Evolutionary conservation across 2,113 vertebrate species (phyloP), one percentile per base, ranked within the genome.

Genomic region (Vulpes ferrilata): DNA sequence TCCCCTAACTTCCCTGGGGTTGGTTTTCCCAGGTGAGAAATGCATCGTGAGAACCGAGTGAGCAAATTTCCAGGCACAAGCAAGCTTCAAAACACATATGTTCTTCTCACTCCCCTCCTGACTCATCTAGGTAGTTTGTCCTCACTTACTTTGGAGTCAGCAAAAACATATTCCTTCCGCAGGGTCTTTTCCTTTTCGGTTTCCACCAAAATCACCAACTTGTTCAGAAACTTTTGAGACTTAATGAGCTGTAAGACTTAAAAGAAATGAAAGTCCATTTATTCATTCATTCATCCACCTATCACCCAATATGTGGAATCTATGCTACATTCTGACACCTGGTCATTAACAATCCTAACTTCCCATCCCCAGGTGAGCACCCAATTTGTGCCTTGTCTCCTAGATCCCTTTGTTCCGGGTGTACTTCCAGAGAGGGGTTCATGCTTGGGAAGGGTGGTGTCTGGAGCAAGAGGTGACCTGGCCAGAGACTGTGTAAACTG

Each of bases 191-290:
- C 99, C 98, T 99, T 99, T 98, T 99, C 99, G 0, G 99, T 99
- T 97, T 99, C 99, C 96, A 99, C 97, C 94, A 99, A 95, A n/a
- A 99, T 99, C 88, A 99, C 99, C 88, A 99, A 95, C 96, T 99
- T 99, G 97, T 99, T 99, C 6, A 99, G 99, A 94, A 99, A 98
- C 96, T 99, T 99, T 98, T 99, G 99, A 32, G 99, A 99, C 98
- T 99, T 99, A 98, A 99, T 99, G 97, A 99, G 98, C 99, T 99
- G 99, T 88, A 99, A 97, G 96, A 99, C 99, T 99, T 95, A 80
- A 97, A 78, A 38, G 35, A 23, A 81, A 97, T 2, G 82, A 48
- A 95, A 67, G 82, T 20, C 64, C 4, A 43, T 1, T 13, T n/a
- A 30, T 30, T 22, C 43, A 25, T 30, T 22, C 43, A 25, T 5